These are phyloP conservation scores for Pseudomyrmex flavicornis DNA, from an alignment of 1,140 invertebrate species.

Conservation along the genomic window DNA sequence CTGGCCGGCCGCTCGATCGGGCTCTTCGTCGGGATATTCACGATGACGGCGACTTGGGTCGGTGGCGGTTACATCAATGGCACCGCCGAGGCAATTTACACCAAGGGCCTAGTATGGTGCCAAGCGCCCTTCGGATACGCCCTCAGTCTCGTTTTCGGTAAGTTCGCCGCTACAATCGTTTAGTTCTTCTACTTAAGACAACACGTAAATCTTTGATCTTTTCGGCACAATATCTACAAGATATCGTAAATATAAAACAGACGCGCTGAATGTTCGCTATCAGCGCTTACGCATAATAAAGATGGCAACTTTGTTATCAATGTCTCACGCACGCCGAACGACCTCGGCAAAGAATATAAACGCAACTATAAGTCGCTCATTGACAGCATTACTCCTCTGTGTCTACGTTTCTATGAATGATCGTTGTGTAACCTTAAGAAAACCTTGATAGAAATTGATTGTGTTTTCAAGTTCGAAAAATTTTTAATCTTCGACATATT, in stretches of 20 bases:
- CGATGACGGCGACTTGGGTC: conserved; percentile 99
- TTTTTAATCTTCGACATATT: not conserved
- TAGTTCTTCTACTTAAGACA: not conserved
- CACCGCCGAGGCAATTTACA: conserved; percentile 98
- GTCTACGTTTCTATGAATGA: conserved; percentile 31
- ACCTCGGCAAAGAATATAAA: conserved; percentile 57
- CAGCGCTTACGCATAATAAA: conserved; percentile 34
- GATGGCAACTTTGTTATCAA: conserved; percentile 45
- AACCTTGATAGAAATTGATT: not conserved
- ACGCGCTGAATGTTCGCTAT: conserved; percentile 16
- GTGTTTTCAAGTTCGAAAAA: not conserved
- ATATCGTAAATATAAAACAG: conserved; percentile 8
- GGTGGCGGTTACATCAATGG: conserved; percentile 99
- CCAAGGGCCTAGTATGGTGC: conserved; percentile 96
- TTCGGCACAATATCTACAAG: not conserved
- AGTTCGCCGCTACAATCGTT: conserved; percentile 72
- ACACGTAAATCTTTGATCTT: not conserved
- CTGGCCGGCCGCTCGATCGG: conserved; percentile 98
- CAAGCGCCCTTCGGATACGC: conserved; percentile 99
- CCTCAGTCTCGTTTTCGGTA: conserved; percentile 96
- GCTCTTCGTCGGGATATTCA: conserved; percentile 98
- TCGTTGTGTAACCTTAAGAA: conserved; percentile 13
- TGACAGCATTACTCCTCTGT: conserved; percentile 29
- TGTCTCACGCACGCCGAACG: conserved; percentile 15
- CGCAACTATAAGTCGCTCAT: conserved; percentile 54